These are phyloP conservation scores for Megaceryle maxima DNA, from an alignment of 2,113 vertebrate genomes.

Conservation along the genomic window DNA sequence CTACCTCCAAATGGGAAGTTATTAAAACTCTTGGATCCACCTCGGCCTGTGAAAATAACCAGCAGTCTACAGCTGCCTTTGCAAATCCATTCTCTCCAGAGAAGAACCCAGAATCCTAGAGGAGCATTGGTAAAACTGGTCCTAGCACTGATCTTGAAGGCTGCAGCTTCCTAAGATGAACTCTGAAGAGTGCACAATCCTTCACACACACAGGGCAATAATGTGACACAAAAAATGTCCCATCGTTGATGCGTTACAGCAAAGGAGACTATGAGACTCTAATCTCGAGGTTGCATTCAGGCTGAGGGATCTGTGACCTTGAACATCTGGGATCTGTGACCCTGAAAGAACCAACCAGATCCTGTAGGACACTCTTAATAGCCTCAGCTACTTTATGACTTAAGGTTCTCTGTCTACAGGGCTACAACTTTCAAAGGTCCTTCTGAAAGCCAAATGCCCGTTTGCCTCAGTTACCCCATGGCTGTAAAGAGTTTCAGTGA, in stretches of 20 bases:
- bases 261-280: not conserved
- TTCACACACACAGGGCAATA: not conserved
- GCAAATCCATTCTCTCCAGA: not conserved
- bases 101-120: not conserved
- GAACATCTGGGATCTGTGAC: not conserved
- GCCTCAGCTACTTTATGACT: not conserved
- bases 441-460: not conserved
- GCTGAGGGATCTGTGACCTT: not conserved
- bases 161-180: not conserved
- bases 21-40: not conserved
- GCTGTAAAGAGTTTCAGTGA: not conserved
- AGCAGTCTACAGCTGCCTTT: not conserved
- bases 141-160: not conserved
- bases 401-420: not conserved
- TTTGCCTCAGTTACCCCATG: not conserved
- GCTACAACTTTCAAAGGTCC: not conserved
- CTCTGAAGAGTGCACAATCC: not conserved
- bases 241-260: not conserved
- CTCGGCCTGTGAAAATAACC: not conserved
- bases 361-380: not conserved
- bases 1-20: conserved; percentile 9
- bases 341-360: not conserved
- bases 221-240: not conserved
- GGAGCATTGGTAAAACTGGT: not conserved
- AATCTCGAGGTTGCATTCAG: not conserved